Evolutionary conservation across 2,797 vertebrate genomes (phyloP).

Genomic region (Jordanella pulchra): DNA sequence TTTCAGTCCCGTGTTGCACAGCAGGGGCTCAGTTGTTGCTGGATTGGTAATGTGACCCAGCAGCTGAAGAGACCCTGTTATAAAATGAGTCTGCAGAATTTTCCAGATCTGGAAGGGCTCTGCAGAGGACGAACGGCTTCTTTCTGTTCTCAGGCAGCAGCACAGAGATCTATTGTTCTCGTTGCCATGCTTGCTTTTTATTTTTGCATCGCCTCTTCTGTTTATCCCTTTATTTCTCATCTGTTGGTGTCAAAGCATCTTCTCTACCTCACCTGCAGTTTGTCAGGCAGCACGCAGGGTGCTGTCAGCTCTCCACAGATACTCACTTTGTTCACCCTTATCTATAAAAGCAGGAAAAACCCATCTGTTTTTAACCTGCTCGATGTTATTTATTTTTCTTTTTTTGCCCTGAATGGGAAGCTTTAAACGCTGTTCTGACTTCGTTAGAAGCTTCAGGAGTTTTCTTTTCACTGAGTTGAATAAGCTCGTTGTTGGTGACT

Average conservation of each 20-base stretch:
- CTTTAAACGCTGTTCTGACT: background rate
- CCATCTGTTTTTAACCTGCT: conserved; percentile 36
- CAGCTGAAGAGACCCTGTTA: conserved; percentile 42
- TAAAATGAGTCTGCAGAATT: conserved; percentile 73
- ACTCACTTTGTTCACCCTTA: conserved; percentile 37
- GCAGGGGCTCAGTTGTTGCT: conserved; percentile 39
- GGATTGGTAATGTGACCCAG: conserved; percentile 60
- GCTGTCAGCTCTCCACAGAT: conserved; percentile 37
- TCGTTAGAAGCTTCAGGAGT: background rate
- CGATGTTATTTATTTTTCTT: conserved; percentile 25
- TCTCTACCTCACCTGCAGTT: conserved; percentile 50
- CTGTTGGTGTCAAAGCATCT: conserved; percentile 44
- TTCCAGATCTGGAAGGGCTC: conserved; percentile 29
- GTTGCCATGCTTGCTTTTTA: conserved; percentile 47
- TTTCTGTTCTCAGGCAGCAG: conserved; percentile 55
- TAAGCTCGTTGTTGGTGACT: conserved; percentile 46
- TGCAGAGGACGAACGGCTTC: conserved; percentile 35
- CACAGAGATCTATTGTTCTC: conserved; percentile 63
- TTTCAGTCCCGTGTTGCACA: background rate
- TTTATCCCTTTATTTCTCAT: conserved; percentile 28
- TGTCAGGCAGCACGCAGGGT: conserved; percentile 48
- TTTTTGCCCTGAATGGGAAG: conserved; percentile 1
- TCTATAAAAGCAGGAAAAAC: conserved; percentile 45
- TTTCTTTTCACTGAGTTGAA: conserved; percentile 12
- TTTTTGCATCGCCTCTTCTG: conserved; percentile 34